Conservation (phyloP, 2,888 invertebrate genomes). For the Stomorhina lunata region DNA sequence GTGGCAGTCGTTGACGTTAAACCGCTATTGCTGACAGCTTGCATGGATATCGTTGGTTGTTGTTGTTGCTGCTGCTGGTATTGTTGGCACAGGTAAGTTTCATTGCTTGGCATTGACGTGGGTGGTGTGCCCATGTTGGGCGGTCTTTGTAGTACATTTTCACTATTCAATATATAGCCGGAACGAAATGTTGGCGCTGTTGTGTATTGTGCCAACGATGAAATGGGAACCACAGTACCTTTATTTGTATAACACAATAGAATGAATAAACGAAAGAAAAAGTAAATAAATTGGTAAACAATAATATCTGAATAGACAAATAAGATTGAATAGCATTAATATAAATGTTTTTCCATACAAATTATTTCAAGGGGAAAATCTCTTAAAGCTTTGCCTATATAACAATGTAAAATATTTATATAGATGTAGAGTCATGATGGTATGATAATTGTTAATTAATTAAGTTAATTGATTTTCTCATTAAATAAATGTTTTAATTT, state of each 20-base stretch:
- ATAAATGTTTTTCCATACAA: background rate
- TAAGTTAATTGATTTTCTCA: slow-evolving; percentile 25
- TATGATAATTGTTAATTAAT: slow-evolving; percentile 1
- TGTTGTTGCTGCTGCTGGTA: slow-evolving; percentile 61
- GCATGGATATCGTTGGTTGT: slow-evolving; percentile 56
- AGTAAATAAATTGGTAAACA: slow-evolving; percentile 10
- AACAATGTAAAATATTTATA: too few species aligned
- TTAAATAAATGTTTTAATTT: background rate
- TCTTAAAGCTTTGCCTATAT: too few species aligned
- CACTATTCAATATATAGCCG: slow-evolving; percentile 76
- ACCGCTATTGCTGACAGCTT: slow-evolving; percentile 36
- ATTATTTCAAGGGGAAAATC: background rate
- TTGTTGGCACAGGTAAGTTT: slow-evolving; percentile 55
- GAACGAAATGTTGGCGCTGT: slow-evolving; percentile 77
- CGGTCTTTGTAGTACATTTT: slow-evolving; percentile 75
- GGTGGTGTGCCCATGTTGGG: slow-evolving; percentile 74
- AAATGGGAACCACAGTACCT: slow-evolving; percentile 77
- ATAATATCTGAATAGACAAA: slow-evolving; percentile 24
- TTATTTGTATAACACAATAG: slow-evolving; percentile 28
- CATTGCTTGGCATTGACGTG: slow-evolving; percentile 59
- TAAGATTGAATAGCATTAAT: slow-evolving; percentile 10
- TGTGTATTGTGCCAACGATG: slow-evolving; percentile 77
- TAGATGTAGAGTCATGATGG: background rate
- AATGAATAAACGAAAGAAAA: slow-evolving; percentile 22
- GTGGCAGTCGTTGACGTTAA: slow-evolving; percentile 53